phyloP scores from a whole-genome alignment of 2,113 vertebrate genomes.

The Oostethus manadensis region DNA sequence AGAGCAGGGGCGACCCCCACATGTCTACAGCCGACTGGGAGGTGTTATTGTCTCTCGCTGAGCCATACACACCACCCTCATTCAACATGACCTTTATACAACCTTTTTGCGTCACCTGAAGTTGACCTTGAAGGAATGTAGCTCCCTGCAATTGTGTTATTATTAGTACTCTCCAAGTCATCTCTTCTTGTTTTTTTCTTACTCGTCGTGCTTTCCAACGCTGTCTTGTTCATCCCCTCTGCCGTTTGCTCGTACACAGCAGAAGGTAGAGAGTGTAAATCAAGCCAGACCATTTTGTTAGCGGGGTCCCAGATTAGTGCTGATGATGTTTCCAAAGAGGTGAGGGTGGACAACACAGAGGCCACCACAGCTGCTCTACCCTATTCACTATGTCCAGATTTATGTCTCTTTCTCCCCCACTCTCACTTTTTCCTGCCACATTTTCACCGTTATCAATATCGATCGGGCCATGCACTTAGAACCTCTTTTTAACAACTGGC shows the following conservation, averaged over 20 bases:
- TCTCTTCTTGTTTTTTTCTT: constrained; percentile 11
- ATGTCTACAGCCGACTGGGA: constrained; percentile 79
- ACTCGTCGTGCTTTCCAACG: not conserved
- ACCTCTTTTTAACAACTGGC: constrained; percentile 87
- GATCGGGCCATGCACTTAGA: constrained; percentile 83
- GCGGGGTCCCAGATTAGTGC: constrained; percentile 78
- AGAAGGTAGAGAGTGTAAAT: constrained; percentile 72
- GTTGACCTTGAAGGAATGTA: constrained; percentile 94
- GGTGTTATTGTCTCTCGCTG: constrained; percentile 93
- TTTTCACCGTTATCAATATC: constrained; percentile 92
- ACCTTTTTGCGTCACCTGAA: constrained; percentile 94
- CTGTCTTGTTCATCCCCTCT: constrained; percentile 6
- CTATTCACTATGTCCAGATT: constrained; percentile 80
- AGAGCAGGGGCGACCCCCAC: constrained; percentile 62
- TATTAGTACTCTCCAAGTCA: constrained; percentile 42
- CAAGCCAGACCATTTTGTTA: constrained; percentile 71
- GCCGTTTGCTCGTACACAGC: constrained; percentile 44
- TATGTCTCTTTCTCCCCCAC: constrained; percentile 71
- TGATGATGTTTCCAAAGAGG: constrained; percentile 82
- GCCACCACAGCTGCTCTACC: constrained; percentile 79
- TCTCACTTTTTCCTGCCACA: constrained; percentile 73
- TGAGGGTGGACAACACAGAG: constrained; percentile 71
- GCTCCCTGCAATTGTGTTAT: constrained; percentile 63
- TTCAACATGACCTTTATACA: constrained; percentile 88
- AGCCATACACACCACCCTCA: constrained; percentile 82